These are phyloP conservation scores for Campoletis raptor DNA, from an alignment of 2,888 invertebrate genomes.

Conservation along the genomic window DNA sequence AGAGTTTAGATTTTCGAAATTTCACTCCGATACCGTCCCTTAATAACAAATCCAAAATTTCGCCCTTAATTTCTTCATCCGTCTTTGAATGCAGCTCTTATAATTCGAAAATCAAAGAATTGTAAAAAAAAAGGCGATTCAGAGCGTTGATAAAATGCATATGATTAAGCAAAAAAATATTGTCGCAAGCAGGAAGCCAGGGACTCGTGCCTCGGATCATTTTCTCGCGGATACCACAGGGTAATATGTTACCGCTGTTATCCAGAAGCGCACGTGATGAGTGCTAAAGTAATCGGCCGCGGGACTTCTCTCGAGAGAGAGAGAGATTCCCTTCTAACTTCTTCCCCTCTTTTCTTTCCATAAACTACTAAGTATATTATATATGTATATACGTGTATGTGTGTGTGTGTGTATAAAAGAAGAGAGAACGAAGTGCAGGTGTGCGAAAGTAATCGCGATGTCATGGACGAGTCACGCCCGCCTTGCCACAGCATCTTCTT, in stretches of 20 bases:
- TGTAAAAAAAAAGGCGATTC: not conserved
- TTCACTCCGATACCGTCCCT: not conserved
- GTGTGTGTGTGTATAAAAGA: slow-evolving; percentile 16
- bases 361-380: not conserved
- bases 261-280: slow-evolving; percentile 79
- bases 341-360: not conserved
- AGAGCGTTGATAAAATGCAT: not conserved
- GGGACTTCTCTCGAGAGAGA: slow-evolving; percentile 71
- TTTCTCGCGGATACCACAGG: slow-evolving; percentile 50
- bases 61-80: not conserved
- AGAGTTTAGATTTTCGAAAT: too few species aligned
- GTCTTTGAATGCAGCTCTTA: not conserved
- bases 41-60: not conserved
- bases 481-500: slow-evolving; percentile 62
- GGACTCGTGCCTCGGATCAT: slow-evolving; percentile 76
- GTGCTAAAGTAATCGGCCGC: slow-evolving; percentile 81
- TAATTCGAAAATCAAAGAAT: not conserved
- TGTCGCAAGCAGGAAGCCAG: slow-evolving; percentile 11
- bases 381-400: not conserved
- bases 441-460: slow-evolving; percentile 84
- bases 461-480: slow-evolving; percentile 82
- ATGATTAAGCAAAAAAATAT: not conserved
- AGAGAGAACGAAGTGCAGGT: slow-evolving; percentile 77
- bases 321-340: slow-evolving; percentile 8
- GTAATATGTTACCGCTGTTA: slow-evolving; percentile 51